These are phyloP conservation scores for Zaprionus davidi DNA, from an alignment of 1,140 invertebrate genomes.

Conservation along the genomic window DNA sequence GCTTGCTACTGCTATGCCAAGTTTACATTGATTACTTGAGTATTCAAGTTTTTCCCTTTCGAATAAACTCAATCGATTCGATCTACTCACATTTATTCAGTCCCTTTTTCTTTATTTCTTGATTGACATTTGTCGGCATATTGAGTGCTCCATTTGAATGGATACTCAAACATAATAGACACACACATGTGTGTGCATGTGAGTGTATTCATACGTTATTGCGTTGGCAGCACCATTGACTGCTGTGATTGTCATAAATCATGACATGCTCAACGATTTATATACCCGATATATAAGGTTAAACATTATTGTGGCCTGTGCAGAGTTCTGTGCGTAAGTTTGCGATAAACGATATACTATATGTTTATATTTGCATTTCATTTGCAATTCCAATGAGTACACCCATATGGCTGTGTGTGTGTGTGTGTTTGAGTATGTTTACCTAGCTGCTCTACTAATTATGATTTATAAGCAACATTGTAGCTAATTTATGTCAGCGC, in stretches of 20 bases:
- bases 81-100: conserved; percentile 27
- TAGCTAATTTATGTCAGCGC: conserved; percentile 63
- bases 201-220: conserved; percentile 34
- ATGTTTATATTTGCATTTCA: conserved; percentile 33
- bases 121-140: conserved; percentile 77
- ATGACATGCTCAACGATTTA: conserved; percentile 57
- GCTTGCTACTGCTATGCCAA: neutral
- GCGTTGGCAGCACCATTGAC: conserved; percentile 40
- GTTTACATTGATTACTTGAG: neutral
- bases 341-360: conserved; percentile 10
- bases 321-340: conserved; percentile 61
- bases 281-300: conserved; percentile 61
- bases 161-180: neutral
- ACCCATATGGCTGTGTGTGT: neutral
- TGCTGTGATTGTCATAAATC: conserved; percentile 62
- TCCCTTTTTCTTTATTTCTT: conserved; percentile 20
- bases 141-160: conserved; percentile 60
- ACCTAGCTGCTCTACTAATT: conserved; percentile 51
- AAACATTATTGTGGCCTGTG: conserved; percentile 47
- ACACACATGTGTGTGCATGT: conserved; percentile 1
- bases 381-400: conserved; percentile 58
- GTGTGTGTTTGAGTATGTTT: conserved; percentile 8
- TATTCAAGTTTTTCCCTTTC: conserved; percentile 12
- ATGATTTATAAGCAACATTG: conserved; percentile 65
- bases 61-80: conserved; percentile 29